Percentiles rank a stretch among this genome's conserved stretches.
These are phyloP conservation scores for Helostoma temminkii DNA, from an alignment of 2,797 vertebrate genomes.

Conservation along the genomic window DNA sequence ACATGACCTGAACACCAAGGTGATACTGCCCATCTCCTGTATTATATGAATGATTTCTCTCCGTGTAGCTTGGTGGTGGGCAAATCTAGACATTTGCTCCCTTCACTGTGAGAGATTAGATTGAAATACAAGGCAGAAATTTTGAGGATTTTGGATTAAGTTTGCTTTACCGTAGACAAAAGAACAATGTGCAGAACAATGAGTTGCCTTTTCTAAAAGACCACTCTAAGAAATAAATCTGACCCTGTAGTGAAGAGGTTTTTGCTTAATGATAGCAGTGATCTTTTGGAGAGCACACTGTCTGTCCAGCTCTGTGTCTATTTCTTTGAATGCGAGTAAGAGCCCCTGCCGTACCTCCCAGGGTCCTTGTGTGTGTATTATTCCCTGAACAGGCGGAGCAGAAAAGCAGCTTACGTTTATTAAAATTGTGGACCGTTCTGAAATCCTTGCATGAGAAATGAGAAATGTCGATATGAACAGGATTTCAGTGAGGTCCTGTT, in stretches of 20 bases:
- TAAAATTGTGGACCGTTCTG: constrained; percentile 73
- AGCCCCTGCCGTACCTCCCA: constrained; percentile 28
- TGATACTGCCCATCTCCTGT: constrained; percentile 39
- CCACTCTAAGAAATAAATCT: constrained; percentile 30
- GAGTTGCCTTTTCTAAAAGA: constrained; percentile 34
- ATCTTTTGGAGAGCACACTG: constrained; percentile 30
- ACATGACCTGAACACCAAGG: constrained; percentile 49
- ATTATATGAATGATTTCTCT: constrained; percentile 36
- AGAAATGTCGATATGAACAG: constrained; percentile 68
- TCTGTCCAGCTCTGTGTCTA: constrained; percentile 44
- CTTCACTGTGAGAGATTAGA: constrained; percentile 59
- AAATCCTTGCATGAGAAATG: constrained; percentile 77
- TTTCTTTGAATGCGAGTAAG: constrained; percentile 54
- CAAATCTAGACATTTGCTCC: constrained; percentile 11
- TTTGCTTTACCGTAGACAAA: constrained; percentile 56
- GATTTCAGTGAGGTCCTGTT: constrained; percentile 65
- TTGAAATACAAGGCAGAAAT: constrained; percentile 76
- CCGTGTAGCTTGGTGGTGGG: constrained; percentile 24
- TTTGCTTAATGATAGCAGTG: constrained; percentile 27
- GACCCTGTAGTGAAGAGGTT: constrained; percentile 21
- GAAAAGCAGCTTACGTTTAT: constrained; percentile 86
- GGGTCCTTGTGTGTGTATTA: constrained; percentile 65
- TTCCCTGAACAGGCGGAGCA: constrained; percentile 71
- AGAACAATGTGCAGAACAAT: constrained; percentile 62
- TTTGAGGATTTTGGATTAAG: constrained; percentile 81